Percentiles rank a stretch among this genome's conserved stretches.
Evolutionary conservation across 2,888 invertebrate species (phyloP).

Genomic region (Agonopterix heracliana): DNA sequence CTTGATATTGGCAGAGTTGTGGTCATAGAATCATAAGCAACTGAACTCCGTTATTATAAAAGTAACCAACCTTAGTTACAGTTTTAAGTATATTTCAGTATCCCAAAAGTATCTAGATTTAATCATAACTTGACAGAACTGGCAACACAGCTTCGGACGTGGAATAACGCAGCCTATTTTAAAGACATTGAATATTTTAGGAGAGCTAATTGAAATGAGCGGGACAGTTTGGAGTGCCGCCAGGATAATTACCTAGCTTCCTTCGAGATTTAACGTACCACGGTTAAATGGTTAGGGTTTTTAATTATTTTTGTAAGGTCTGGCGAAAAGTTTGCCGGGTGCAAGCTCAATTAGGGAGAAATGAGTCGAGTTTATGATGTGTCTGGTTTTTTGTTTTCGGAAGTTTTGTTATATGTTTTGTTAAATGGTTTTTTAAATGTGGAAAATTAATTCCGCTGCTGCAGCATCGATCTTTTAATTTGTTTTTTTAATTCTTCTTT

Average conservation of each 20-base stretch:
- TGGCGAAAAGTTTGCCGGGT: constrained; percentile 18
- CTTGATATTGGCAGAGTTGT: too few species aligned
- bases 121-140: too few species aligned
- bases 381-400: constrained; percentile 2
- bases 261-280: constrained; percentile 72
- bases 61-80: too few species aligned
- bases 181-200: constrained; percentile 77
- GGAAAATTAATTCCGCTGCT: too few species aligned
- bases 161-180: constrained; percentile 70
- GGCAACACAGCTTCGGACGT: constrained; percentile 23
- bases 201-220: constrained; percentile 75
- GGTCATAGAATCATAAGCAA: too few species aligned
- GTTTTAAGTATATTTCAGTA: too few species aligned
- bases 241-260: constrained; percentile 74
- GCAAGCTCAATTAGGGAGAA: constrained; percentile 22
- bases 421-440: too few species aligned
- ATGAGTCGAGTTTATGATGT: constrained; percentile 20
- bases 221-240: constrained; percentile 74
- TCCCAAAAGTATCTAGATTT: too few species aligned
- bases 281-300: constrained; percentile 56
- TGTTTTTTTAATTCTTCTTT: too few species aligned
- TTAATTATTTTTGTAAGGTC: constrained; percentile 41
- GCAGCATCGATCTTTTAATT: too few species aligned
- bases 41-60: too few species aligned
- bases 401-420: too few species aligned